These are phyloP conservation scores for Reticulitermes speratus DNA, from an alignment of 1,140 invertebrate genomes.

Conservation along the genomic window DNA sequence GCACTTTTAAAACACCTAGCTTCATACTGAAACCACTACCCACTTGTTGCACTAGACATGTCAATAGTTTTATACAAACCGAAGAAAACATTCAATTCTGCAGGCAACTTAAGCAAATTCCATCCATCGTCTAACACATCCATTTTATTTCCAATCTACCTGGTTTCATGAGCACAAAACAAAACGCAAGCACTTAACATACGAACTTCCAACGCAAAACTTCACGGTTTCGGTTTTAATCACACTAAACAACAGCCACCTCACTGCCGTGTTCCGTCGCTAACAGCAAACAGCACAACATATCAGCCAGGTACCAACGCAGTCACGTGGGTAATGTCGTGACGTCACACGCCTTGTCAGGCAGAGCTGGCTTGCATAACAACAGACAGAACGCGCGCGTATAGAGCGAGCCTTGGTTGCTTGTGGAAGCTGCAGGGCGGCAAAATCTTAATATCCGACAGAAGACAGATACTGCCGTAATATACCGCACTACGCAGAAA, in stretches of 20 bases:
- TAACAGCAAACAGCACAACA: neutral
- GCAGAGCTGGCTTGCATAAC: neutral
- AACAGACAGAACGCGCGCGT: neutral
- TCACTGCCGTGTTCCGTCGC: neutral
- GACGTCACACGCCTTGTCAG: neutral
- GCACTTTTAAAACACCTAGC: too few species aligned
- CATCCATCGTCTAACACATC: too few species aligned
- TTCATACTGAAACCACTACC: neutral
- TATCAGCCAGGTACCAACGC: neutral
- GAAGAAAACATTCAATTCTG: too few species aligned
- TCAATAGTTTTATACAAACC: neutral
- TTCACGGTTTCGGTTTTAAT: neutral
- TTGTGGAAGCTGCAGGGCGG: too few species aligned
- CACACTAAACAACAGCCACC: neutral
- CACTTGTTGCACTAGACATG: neutral
- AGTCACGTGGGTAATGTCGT: neutral
- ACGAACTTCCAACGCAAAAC: neutral
- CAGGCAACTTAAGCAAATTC: too few species aligned
- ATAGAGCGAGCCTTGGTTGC: too few species aligned
- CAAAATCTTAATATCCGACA: too few species aligned
- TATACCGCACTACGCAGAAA: too few species aligned
- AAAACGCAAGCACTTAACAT: neutral
- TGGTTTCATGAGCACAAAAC: neutral
- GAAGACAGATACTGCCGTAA: too few species aligned
- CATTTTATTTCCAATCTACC: neutral